These are phyloP conservation scores for Lasioglossum morio DNA, from an alignment of 2,888 invertebrate genomes.

Conservation along the genomic window DNA sequence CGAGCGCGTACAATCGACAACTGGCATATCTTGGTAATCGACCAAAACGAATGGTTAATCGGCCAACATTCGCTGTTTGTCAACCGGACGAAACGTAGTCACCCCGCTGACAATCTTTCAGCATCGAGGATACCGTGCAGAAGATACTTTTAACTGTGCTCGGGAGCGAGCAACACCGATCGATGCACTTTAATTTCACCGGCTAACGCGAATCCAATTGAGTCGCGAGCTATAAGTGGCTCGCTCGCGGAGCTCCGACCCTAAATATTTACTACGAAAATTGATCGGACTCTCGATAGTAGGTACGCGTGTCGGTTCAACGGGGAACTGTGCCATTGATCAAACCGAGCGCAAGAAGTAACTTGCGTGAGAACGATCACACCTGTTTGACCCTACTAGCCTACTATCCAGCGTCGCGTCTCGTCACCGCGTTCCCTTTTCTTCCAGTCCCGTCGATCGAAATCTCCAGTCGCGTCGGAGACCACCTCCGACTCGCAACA, in stretches of 20 bases:
- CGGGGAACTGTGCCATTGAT: conserved; percentile 35
- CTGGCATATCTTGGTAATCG: too few relatives aligned
- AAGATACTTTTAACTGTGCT: background rate
- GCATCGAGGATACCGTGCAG: background rate
- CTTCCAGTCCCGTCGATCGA: background rate
- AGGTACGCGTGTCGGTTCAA: background rate
- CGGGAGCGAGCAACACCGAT: background rate
- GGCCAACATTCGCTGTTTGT: background rate
- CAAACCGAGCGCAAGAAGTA: conserved; percentile 22
- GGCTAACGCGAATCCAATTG: conserved; percentile 3
- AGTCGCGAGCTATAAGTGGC: background rate
- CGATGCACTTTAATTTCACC: conserved; percentile 3
- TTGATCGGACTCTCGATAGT: background rate
- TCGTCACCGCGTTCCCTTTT: background rate
- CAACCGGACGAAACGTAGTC: background rate
- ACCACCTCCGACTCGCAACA: background rate
- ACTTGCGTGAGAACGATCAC: conserved; percentile 54
- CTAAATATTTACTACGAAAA: background rate
- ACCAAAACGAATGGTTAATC: too few relatives aligned
- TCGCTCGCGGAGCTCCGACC: background rate
- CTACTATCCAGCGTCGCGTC: conserved; percentile 1
- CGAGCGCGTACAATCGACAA: too few relatives aligned
- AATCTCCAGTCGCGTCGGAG: background rate
- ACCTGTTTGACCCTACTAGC: conserved; percentile 44
- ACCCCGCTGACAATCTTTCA: background rate